Evolutionary conservation across 2,113 vertebrate genomes (phyloP).

Genomic region (Pipa parva): DNA sequence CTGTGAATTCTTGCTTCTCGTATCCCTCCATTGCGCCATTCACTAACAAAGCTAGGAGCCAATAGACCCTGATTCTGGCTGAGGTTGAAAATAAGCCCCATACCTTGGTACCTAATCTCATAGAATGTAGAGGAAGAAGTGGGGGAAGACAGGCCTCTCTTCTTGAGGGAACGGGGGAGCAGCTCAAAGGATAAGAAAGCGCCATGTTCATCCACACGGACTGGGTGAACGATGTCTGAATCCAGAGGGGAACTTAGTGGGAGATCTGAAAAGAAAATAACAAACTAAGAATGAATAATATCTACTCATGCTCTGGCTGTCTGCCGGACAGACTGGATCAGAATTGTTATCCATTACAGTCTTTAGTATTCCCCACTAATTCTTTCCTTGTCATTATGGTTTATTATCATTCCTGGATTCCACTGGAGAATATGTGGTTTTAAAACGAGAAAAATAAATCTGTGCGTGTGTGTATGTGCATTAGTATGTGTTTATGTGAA

Average conservation of each 20-base stretch:
- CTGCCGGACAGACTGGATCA: too few relatives aligned
- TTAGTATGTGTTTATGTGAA: too few relatives aligned
- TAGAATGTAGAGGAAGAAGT: slow-evolving; percentile 62
- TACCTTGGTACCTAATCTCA: slow-evolving; percentile 64
- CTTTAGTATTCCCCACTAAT: too few relatives aligned
- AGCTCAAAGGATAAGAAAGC: slow-evolving; percentile 83
- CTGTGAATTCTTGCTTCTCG: slow-evolving; percentile 56
- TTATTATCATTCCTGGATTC: too few relatives aligned
- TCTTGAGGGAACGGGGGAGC: slow-evolving; percentile 69
- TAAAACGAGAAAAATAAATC: too few relatives aligned
- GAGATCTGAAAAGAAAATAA: slow-evolving; percentile 22
- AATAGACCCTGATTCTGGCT: slow-evolving; percentile 77
- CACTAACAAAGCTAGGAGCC: slow-evolving; percentile 77
- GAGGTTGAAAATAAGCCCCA: slow-evolving; percentile 78
- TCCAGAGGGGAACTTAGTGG: neutral
- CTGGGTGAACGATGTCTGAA: slow-evolving; percentile 80
- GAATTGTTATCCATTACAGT: too few relatives aligned
- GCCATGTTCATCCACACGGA: slow-evolving; percentile 77
- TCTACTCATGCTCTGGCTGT: too few relatives aligned
- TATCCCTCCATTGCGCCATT: slow-evolving; percentile 70
- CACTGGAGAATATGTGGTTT: too few relatives aligned
- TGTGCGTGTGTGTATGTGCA: too few relatives aligned
- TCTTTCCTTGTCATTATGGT: too few relatives aligned
- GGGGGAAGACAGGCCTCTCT: slow-evolving; percentile 59
- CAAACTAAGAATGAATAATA: too few relatives aligned